Conservation (phyloP, 92 coral and sea anemone genomes). For the Siderastrea radians region DNA sequence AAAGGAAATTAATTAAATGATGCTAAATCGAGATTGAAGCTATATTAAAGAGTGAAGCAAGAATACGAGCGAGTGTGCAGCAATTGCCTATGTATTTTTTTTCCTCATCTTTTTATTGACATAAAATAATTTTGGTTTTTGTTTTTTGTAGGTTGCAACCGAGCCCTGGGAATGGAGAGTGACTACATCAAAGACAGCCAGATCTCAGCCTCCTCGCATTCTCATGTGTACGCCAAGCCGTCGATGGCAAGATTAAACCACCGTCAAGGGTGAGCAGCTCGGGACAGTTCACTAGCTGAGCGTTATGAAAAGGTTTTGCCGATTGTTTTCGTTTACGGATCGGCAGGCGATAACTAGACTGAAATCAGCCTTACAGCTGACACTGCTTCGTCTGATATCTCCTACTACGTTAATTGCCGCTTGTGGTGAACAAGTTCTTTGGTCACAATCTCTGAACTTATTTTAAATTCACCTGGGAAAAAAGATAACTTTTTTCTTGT, state of each 20-base stretch:
- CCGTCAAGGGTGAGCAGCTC: neutral
- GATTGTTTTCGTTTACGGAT: no score
- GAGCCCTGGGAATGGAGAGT: slow-evolving; percentile 63
- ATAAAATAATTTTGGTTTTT: neutral
- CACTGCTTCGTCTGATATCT: no score
- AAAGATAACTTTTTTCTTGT: no score
- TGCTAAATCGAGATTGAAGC: neutral
- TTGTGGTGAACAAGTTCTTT: no score
- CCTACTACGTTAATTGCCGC: no score
- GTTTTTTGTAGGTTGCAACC: slow-evolving; percentile 40
- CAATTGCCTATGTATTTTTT: neutral
- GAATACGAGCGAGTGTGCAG: neutral
- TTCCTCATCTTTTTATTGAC: neutral
- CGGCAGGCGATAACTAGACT: no score
- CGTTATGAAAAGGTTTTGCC: no score
- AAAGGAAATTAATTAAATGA: slow-evolving; percentile 1
- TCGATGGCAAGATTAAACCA: slow-evolving; percentile 47
- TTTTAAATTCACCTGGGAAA: no score
- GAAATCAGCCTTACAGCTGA: no score
- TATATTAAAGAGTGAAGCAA: neutral
- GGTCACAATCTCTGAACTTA: no score
- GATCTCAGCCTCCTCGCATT: slow-evolving; percentile 68
- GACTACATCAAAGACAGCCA: slow-evolving; percentile 41
- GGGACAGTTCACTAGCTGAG: no score
- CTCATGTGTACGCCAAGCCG: neutral